Evolutionary conservation across 2,888 invertebrate genomes (phyloP).

Genomic region (Thymelicus lineola): DNA sequence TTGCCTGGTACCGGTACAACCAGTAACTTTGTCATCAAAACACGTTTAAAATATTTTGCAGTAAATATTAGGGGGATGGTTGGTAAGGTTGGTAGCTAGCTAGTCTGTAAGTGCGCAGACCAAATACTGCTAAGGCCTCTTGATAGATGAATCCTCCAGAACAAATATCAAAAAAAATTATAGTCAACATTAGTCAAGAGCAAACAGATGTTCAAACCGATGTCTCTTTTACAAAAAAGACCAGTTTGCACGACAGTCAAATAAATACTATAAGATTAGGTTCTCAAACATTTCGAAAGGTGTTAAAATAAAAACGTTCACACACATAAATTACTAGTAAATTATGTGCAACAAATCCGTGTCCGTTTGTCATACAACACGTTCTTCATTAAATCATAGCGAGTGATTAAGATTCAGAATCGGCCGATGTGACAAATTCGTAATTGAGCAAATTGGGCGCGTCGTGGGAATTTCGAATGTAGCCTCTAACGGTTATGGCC

Average conservation of each 20-base stretch:
- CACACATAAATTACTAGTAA: neutral
- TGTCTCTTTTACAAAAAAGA: too few relatives aligned
- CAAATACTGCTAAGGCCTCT: too few relatives aligned
- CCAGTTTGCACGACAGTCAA: neutral
- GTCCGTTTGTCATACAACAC: neutral
- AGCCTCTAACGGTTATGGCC: slow-evolving; percentile 68
- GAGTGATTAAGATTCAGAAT: slow-evolving; percentile 21
- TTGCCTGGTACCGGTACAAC: too few relatives aligned
- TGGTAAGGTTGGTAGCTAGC: too few relatives aligned
- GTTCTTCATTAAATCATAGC: slow-evolving; percentile 1
- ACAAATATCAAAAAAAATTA: too few relatives aligned
- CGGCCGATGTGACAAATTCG: slow-evolving; percentile 72
- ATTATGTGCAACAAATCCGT: neutral
- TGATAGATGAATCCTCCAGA: too few relatives aligned
- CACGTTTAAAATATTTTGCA: too few relatives aligned
- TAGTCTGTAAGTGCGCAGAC: too few relatives aligned
- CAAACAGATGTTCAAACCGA: too few relatives aligned
- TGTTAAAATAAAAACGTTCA: slow-evolving; percentile 4
- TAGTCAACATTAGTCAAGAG: too few relatives aligned
- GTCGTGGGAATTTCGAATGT: slow-evolving; percentile 68
- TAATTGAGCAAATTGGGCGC: slow-evolving; percentile 62
- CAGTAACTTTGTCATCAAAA: too few relatives aligned
- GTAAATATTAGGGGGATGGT: too few relatives aligned
- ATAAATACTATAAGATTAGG: neutral
- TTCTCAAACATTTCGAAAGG: neutral